Base-by-base conservation (phyloP, 2,113 vertebrate species). In the Anser brachyrhynchus region DNA sequence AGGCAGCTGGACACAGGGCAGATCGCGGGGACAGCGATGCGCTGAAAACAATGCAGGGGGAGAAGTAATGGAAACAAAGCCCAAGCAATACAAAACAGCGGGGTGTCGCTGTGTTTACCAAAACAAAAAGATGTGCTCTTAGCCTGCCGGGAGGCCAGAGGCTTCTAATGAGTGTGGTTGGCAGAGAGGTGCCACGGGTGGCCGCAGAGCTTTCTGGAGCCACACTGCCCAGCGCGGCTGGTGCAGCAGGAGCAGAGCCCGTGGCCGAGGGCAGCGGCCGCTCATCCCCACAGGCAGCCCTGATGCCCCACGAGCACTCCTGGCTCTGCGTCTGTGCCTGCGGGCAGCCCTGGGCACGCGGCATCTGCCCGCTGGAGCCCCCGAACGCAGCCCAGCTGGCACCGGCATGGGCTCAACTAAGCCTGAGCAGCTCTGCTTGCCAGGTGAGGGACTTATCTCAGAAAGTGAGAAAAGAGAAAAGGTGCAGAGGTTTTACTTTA, bases 1-100 rank as follows among this genome's bases (percentile, higher is more conserved):
- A 2, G 28, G 71, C 67, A 29, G 62, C 67, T 67, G 0, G 7
- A 6, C 1, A 2, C 41, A 19, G 0, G 3, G 26, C 3, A 6
- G 14, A 28, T 39, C 5, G 15, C 29, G 39, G 39, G 39, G 39
- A 29, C 7, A 12, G 62, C 6, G 62, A 29, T 29, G 62, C 26
- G 17, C 11, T 46, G 65, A 22, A 67, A 67, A 31, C 65, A 33
- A 14, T 23, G 44, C n/a, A 14, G 52, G 39, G 29, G 35, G 11
- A 55, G 25, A 23, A 49, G 46, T 15, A 22, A 14, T 23, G 67
- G 75, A 43, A 59, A 54, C 37, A 33, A 28, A 75, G 5, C 11
- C 9, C 37, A 8, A 14, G 51, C 64, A 6, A 6, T 58, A 41
- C 29, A 31, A 31, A 70, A 3, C 39, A 43, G 71, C 1, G 4